Conservation (phyloP, 2,797 vertebrate genomes). For the Xiphorhynchus erythropygius region DNA sequence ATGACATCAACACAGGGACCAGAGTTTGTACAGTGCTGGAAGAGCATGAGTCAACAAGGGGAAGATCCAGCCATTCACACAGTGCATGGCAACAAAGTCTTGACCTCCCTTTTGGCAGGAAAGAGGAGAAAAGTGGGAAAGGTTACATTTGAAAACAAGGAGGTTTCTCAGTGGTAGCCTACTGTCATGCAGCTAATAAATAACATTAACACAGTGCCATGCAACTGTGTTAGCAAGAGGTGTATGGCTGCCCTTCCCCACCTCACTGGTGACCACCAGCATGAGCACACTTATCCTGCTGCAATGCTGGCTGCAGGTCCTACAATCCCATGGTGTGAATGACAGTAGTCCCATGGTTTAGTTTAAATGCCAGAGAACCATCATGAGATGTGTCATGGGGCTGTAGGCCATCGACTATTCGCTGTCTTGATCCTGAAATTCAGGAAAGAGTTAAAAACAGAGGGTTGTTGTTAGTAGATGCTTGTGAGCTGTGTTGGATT, state of each 20-base stretch:
- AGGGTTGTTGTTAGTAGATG: not conserved
- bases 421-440: not conserved
- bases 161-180: not conserved
- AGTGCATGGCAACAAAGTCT: not conserved
- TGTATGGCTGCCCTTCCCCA: not conserved
- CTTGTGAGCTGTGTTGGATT: not conserved
- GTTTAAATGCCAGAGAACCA: not conserved
- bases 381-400: not conserved
- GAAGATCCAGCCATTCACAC: not conserved
- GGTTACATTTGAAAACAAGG: not conserved
- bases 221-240: not conserved
- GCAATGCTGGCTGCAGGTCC: not conserved
- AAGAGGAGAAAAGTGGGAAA: not conserved
- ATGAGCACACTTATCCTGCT: not conserved
- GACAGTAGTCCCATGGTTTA: not conserved
- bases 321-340: accelerated
- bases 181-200: not conserved
- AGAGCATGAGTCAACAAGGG: not conserved
- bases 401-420: not conserved
- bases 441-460: not conserved
- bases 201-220: not conserved
- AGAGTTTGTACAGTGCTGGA: not conserved
- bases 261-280: accelerated
- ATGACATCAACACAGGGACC: not conserved
- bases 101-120: not conserved